Conservation (phyloP, 2,797 vertebrate species). For the Percopsis omiscomaycus region DNA sequence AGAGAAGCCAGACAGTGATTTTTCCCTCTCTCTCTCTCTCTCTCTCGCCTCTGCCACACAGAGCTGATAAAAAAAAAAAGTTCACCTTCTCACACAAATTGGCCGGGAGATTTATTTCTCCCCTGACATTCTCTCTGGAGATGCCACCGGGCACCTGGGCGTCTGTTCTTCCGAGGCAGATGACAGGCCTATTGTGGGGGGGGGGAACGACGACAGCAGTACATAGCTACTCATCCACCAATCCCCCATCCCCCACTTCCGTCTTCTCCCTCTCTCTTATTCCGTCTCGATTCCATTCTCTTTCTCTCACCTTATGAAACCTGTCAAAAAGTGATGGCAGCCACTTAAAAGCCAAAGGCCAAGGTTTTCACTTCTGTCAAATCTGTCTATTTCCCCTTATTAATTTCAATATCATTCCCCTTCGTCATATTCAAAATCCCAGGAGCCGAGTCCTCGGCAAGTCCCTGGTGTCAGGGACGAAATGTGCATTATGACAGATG, state of each 20-base stretch:
- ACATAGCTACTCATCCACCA: slow-evolving; percentile 48
- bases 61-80: slow-evolving; percentile 35
- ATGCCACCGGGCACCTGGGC: slow-evolving; percentile 69
- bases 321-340: slow-evolving; percentile 61
- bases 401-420: slow-evolving; percentile 60
- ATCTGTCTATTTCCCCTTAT: slow-evolving; percentile 61
- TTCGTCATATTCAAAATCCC: slow-evolving; percentile 55
- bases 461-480: slow-evolving; percentile 44
- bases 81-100: slow-evolving; percentile 73
- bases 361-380: slow-evolving; percentile 34
- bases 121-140: slow-evolving; percentile 74
- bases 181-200: slow-evolving; percentile 76
- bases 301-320: slow-evolving; percentile 34
- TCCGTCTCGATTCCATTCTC: slow-evolving; percentile 4
- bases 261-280: slow-evolving; percentile 25
- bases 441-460: slow-evolving; percentile 39
- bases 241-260: background rate
- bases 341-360: slow-evolving; percentile 63
- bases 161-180: slow-evolving; percentile 63
- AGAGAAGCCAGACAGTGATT: slow-evolving; percentile 66
- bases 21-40: slow-evolving; percentile 53
- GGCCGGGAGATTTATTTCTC: slow-evolving; percentile 76
- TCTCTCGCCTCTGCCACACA: slow-evolving; percentile 38
- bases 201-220: slow-evolving; percentile 19
- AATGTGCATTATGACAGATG: slow-evolving; percentile 47